A percentile compares a stretch with the other conserved stretches of the same genome.
phyloP scores from a whole-genome alignment of 1,140 invertebrate species.

The Drosophila repletoides region DNA sequence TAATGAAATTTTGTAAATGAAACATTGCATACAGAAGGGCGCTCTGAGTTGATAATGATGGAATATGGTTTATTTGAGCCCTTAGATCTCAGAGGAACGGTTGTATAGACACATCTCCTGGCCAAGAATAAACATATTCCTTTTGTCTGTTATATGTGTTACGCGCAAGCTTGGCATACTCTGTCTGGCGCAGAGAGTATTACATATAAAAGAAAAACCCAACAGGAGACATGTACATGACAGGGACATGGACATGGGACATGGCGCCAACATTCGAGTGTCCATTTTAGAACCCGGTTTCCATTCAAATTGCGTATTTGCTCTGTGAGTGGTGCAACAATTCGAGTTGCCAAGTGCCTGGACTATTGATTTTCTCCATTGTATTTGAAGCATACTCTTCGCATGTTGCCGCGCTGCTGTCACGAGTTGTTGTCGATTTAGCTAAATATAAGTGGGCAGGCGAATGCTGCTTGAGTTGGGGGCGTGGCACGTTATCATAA shows the following conservation, averaged over 20 bases:
- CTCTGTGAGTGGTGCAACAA: slow-evolving; percentile 12
- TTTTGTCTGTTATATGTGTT: too few relatives aligned
- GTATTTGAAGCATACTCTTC: background rate
- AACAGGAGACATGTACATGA: slow-evolving; percentile 16
- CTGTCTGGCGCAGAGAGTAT: background rate
- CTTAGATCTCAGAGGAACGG: too few relatives aligned
- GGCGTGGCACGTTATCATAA: slow-evolving; percentile 13
- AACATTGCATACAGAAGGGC: too few relatives aligned
- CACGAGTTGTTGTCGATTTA: background rate
- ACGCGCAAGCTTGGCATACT: too few relatives aligned
- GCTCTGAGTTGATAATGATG: too few relatives aligned
- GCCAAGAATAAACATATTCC: too few relatives aligned
- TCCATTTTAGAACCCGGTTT: background rate
- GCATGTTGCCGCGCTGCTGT: too few relatives aligned
- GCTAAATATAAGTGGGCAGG: slow-evolving; percentile 2
- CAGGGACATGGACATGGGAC: slow-evolving; percentile 28
- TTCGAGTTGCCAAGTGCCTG: slow-evolving; percentile 6
- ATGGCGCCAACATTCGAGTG: slow-evolving; percentile 50
- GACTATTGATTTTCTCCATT: slow-evolving; percentile 29
- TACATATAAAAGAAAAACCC: background rate
- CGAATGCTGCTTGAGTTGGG: background rate
- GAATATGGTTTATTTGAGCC: too few relatives aligned
- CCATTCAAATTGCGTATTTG: slow-evolving; percentile 43
- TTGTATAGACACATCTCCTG: too few relatives aligned
- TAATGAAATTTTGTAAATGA: too few relatives aligned